These are phyloP conservation scores for Galerucella calmariensis DNA, from an alignment of 2,888 invertebrate species.

Conservation along the genomic window DNA sequence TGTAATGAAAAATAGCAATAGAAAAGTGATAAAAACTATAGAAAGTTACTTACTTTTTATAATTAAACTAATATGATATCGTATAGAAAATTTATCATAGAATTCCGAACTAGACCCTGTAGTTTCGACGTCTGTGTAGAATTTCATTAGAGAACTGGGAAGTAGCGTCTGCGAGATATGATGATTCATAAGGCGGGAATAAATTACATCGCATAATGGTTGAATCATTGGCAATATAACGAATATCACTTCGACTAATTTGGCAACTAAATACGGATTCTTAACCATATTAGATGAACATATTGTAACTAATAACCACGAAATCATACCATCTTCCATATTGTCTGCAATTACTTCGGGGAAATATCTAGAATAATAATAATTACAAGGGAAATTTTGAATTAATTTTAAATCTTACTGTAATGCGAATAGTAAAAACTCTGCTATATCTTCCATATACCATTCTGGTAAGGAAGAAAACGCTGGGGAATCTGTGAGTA, in stretches of 20 bases:
- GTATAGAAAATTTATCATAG: conserved; percentile 98
- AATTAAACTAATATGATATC: conserved; percentile 97
- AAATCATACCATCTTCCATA: conserved; percentile 85
- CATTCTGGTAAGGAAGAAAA: conserved; percentile 96
- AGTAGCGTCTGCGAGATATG: conserved; percentile 83
- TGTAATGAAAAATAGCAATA: not conserved
- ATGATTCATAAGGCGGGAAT: conserved; percentile 87
- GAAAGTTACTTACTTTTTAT: conserved; percentile 74
- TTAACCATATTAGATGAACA: conserved; percentile 91
- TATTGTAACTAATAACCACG: conserved; percentile 89
- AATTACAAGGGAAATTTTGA: not conserved
- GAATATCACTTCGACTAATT: conserved; percentile 91
- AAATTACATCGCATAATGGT: conserved; percentile 67
- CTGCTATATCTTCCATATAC: conserved; percentile 97
- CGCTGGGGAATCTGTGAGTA: conserved; percentile 73
- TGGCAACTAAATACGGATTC: conserved; percentile 97
- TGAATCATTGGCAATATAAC: conserved; percentile 80
- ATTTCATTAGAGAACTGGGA: conserved; percentile 94
- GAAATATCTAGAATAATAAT: conserved; percentile 71
- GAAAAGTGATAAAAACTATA: not conserved
- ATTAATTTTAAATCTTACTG: conserved; percentile 75
- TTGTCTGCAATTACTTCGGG: conserved; percentile 79
- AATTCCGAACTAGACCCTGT: conserved; percentile 98
- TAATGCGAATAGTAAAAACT: conserved; percentile 91
- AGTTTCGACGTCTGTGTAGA: conserved; percentile 97